These are phyloP conservation scores for Percopsis transmontana DNA, from an alignment of 2,113 vertebrate species.

Conservation along the genomic window DNA sequence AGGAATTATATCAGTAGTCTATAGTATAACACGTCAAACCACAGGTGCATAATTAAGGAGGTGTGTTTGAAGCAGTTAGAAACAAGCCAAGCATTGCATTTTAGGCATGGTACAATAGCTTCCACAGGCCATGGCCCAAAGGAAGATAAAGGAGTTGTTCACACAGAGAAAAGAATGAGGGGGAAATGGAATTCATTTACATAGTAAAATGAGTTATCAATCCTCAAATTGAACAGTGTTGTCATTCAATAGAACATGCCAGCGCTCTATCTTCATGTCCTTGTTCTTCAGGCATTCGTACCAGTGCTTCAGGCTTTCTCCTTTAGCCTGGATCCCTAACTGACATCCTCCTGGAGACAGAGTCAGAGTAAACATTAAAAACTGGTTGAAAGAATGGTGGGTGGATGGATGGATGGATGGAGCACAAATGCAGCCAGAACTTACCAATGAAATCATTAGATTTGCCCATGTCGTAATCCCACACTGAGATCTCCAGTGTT, in stretches of 20 bases:
- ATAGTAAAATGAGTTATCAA: conserved; percentile 15
- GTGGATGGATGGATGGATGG: background rate
- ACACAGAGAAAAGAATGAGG: background rate
- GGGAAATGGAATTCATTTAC: conserved; percentile 3
- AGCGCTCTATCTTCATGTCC: conserved; percentile 95
- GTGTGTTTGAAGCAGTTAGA: background rate
- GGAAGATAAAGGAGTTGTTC: background rate
- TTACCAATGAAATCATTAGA: conserved; percentile 94
- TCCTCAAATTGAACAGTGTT: conserved; percentile 78
- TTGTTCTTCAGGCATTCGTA: conserved; percentile 98
- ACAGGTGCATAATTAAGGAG: background rate
- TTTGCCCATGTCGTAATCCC: conserved; percentile 97
- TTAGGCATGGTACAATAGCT: too few species aligned
- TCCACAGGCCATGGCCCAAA: too few species aligned
- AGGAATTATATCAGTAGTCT: background rate
- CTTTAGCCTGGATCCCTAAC: conserved; percentile 93
- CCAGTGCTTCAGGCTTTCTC: conserved; percentile 96
- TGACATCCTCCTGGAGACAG: conserved; percentile 82
- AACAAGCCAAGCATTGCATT: too few species aligned
- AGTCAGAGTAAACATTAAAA: background rate
- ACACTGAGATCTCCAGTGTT: conserved; percentile 91
- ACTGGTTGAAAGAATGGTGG: background rate
- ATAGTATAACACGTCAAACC: background rate
- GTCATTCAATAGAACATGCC: conserved; percentile 92
- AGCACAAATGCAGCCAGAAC: conserved; percentile 24